A percentile compares a stretch with the other conserved stretches of the same genome.
Evolutionary conservation across 2,888 invertebrate species (phyloP).

Genomic region (Micoletzkya japonica): DNA sequence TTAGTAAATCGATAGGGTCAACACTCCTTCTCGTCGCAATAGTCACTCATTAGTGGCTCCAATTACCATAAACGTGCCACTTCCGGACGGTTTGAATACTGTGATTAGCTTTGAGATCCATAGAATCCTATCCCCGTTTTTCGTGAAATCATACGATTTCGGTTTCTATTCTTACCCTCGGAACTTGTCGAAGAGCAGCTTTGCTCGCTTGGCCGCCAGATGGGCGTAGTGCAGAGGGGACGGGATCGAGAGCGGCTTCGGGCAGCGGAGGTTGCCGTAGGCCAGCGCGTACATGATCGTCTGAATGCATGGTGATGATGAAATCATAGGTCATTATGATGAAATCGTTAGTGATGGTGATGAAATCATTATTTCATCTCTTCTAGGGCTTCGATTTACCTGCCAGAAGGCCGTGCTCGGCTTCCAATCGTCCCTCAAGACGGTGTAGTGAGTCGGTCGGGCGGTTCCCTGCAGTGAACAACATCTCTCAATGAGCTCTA

Average conservation of each 20-base stretch:
- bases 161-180: too few species aligned
- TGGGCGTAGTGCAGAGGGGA: conserved; percentile 62
- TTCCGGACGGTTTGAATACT: too few species aligned
- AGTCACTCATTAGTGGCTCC: too few species aligned
- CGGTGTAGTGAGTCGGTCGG: conserved; percentile 77
- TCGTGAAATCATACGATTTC: background rate
- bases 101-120: too few species aligned
- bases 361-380: too few species aligned
- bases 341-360: too few species aligned
- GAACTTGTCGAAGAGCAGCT: conserved; percentile 9
- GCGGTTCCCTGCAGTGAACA: conserved; percentile 53
- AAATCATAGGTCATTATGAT: too few species aligned
- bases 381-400: too few species aligned
- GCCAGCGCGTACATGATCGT: conserved; percentile 76
- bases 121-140: too few species aligned
- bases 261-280: conserved; percentile 83
- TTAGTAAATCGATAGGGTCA: too few species aligned
- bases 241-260: conserved; percentile 70
- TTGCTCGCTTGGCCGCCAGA: conserved; percentile 30
- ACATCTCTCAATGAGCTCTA: conserved; percentile 23
- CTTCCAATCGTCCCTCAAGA: conserved; percentile 79
- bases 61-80: too few species aligned
- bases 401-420: conserved; percentile 78
- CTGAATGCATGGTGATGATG: conserved; percentile 27
- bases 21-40: too few species aligned